phyloP scores from a whole-genome alignment of 1,140 invertebrate species.

The Anastrepha ludens region DNA sequence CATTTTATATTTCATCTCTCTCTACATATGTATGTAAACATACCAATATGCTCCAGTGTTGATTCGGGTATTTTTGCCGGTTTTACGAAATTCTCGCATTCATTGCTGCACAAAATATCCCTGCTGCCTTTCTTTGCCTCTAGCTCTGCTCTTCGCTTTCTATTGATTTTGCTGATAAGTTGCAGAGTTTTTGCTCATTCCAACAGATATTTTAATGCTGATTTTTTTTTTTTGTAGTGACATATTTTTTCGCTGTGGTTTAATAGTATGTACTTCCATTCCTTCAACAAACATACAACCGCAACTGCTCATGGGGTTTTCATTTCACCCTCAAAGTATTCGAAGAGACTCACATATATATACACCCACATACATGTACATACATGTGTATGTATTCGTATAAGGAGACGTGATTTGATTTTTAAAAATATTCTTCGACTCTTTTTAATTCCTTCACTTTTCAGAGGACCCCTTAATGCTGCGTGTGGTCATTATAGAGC shows the following conservation, averaged over 20 bases:
- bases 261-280: background rate
- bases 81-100: no score
- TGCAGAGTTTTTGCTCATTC: background rate
- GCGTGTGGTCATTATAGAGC: background rate
- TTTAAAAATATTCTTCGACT: background rate
- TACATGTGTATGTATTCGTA: background rate
- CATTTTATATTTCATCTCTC: no score
- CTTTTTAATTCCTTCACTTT: no score
- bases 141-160: background rate
- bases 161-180: background rate
- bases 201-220: background rate
- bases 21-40: no score
- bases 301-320: background rate
- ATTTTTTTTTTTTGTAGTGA: background rate
- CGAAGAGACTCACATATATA: background rate
- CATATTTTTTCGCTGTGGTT: background rate
- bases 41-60: no score
- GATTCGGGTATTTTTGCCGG: no score
- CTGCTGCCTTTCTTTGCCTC: background rate
- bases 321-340: background rate
- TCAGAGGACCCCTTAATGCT: no score
- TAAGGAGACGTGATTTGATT: background rate
- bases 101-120: no score
- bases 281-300: background rate
- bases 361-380: background rate